Evolutionary conservation across 2,797 vertebrate species (phyloP).

Genomic region (Philypnodon macrostomus): DNA sequence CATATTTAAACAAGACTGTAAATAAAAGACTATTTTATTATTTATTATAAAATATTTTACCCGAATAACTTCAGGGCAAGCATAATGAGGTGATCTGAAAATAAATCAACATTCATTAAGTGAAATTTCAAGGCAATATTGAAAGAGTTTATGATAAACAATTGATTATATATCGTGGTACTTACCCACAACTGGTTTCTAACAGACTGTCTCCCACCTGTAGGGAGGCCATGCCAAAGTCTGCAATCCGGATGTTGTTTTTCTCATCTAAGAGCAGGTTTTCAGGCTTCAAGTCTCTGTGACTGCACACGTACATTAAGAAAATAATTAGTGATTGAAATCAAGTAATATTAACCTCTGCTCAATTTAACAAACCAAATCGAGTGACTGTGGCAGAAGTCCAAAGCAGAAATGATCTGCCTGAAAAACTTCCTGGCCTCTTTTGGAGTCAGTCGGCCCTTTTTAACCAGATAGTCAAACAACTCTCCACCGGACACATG

Average conservation of each 20-base stretch:
- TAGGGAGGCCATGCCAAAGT: constrained; percentile 93
- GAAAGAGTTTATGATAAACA: background rate
- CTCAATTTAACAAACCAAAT: constrained; percentile 81
- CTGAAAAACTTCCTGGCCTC: constrained; percentile 93
- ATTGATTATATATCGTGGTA: constrained; percentile 31
- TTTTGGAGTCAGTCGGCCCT: constrained; percentile 89
- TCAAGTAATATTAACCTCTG: background rate
- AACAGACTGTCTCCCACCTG: constrained; percentile 93
- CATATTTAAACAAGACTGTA: constrained; percentile 2
- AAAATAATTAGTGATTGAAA: background rate
- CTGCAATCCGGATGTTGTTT: constrained; percentile 92
- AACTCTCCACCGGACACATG: constrained; percentile 93
- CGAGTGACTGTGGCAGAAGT: constrained; percentile 93
- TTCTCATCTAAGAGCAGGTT: constrained; percentile 92
- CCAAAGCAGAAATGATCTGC: constrained; percentile 92
- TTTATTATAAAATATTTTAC: constrained; percentile 70
- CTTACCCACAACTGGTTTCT: constrained; percentile 93
- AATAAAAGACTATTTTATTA: constrained; percentile 4
- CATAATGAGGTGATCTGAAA: constrained; percentile 95
- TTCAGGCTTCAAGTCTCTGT: constrained; percentile 93
- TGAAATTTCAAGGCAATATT: background rate
- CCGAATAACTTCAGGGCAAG: constrained; percentile 97
- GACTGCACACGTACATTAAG: constrained; percentile 69
- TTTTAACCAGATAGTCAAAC: constrained; percentile 92
- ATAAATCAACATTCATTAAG: constrained; percentile 15